Evolutionary conservation across 2,888 invertebrate species (phyloP).

Genomic region (Notodonta ziczac): DNA sequence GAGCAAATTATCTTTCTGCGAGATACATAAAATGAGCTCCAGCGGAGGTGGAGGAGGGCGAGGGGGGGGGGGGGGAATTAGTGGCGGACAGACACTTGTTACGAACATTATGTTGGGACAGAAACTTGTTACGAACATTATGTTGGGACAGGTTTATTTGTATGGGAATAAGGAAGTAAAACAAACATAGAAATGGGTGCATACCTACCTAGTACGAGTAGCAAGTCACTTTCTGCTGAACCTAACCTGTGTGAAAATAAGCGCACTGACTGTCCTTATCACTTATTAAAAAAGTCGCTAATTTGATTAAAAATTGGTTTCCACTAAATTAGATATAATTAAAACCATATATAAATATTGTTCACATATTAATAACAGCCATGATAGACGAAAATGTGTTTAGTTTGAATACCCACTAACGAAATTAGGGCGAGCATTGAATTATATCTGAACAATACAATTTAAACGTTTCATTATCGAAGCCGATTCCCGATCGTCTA

Average conservation of each 20-base stretch:
- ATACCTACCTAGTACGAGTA: no score
- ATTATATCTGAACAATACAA: not conserved
- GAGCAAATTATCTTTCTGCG: slow-evolving; percentile 4
- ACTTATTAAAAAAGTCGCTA: no score
- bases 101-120: not conserved
- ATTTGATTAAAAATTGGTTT: no score
- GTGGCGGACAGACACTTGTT: not conserved
- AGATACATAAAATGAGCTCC: slow-evolving; percentile 5
- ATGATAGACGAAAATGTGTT: no score
- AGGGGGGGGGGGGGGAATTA: not conserved
- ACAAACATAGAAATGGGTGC: not conserved
- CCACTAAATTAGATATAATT: no score
- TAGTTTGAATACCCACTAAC: no score
- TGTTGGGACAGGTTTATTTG: not conserved
- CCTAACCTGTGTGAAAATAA: no score
- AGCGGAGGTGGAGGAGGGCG: not conserved
- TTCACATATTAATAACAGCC: no score
- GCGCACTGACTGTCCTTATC: no score
- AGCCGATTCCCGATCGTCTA: not conserved
- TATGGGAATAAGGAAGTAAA: not conserved
- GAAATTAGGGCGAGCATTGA: no score
- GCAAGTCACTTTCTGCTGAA: no score
- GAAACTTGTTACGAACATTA: slow-evolving; percentile 1
- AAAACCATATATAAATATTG: no score
- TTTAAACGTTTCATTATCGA: not conserved